Conservation (phyloP, 92 coral and sea anemone species). For the Diadumene lineata region DNA sequence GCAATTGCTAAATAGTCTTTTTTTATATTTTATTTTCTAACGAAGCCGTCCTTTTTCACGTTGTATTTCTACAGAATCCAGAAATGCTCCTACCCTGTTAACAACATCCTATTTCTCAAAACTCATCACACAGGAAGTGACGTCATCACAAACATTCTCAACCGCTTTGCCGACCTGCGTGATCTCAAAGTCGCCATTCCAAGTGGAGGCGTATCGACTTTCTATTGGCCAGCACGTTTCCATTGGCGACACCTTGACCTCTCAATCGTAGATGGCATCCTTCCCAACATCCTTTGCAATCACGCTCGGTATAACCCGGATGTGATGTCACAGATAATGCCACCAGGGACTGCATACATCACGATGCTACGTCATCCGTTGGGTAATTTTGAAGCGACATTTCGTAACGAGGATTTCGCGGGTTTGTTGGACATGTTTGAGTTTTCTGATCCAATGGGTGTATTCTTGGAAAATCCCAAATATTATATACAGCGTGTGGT, state of each 20-base stretch:
- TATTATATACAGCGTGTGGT: slow-evolving; percentile 63
- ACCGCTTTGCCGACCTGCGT: slow-evolving; percentile 90
- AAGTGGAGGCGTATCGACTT: slow-evolving; percentile 87
- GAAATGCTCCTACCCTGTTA: slow-evolving; percentile 57
- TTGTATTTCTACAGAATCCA: slow-evolving; percentile 43
- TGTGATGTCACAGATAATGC: slow-evolving; percentile 88
- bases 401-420: slow-evolving; percentile 67
- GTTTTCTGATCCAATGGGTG: slow-evolving; percentile 52
- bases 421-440: slow-evolving; percentile 61
- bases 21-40: too few species aligned
- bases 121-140: slow-evolving; percentile 97
- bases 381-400: slow-evolving; percentile 67
- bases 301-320: slow-evolving; percentile 87
- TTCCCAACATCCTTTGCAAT: slow-evolving; percentile 86
- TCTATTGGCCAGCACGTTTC: slow-evolving; percentile 94
- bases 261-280: slow-evolving; percentile 71
- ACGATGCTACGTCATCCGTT: slow-evolving; percentile 80
- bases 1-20: too few species aligned
- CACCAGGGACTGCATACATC: slow-evolving; percentile 69
- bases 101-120: slow-evolving; percentile 81
- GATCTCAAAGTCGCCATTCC: slow-evolving; percentile 86
- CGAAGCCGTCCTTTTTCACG: too few species aligned
- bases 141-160: slow-evolving; percentile 79
- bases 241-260: slow-evolving; percentile 92
- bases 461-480: slow-evolving; percentile 70